phyloP scores from a whole-genome alignment of 2,888 invertebrate species.

The Graphium colonna region DNA sequence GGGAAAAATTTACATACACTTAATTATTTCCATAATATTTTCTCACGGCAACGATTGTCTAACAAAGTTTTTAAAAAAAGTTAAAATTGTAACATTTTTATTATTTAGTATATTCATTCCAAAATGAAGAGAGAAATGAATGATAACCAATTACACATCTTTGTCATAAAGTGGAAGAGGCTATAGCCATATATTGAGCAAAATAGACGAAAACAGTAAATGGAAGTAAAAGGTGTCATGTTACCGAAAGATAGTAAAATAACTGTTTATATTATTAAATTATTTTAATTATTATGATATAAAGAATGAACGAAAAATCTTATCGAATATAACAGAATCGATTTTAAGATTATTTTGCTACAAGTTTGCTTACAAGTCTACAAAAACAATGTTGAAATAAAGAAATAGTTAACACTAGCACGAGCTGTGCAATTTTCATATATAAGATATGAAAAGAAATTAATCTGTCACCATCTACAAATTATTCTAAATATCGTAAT shows the following conservation, averaged over 20 bases:
- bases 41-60: not conserved
- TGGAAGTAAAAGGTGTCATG: too few species aligned
- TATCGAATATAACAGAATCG: too few species aligned
- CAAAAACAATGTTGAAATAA: not conserved
- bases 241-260: not conserved
- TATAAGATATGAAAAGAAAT: not conserved
- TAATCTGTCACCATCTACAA: not conserved
- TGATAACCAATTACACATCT: too few species aligned
- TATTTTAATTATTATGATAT: too few species aligned
- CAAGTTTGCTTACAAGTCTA: too few species aligned
- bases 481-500: conserved; percentile 7
- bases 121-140: not conserved
- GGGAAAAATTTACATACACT: not conserved
- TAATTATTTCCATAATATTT: not conserved
- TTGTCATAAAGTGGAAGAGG: too few species aligned
- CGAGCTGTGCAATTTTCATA: not conserved
- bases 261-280: not conserved
- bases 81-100: not conserved
- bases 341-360: too few species aligned
- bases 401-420: too few species aligned
- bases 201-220: too few species aligned
- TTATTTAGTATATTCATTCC: not conserved
- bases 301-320: too few species aligned
- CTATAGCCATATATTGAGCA: too few species aligned
- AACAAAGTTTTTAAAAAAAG: not conserved